Percentiles rank a stretch among this genome's conserved stretches.
Conservation (phyloP, 2,797 vertebrate species). For the Myripristis murdjan region DNA sequence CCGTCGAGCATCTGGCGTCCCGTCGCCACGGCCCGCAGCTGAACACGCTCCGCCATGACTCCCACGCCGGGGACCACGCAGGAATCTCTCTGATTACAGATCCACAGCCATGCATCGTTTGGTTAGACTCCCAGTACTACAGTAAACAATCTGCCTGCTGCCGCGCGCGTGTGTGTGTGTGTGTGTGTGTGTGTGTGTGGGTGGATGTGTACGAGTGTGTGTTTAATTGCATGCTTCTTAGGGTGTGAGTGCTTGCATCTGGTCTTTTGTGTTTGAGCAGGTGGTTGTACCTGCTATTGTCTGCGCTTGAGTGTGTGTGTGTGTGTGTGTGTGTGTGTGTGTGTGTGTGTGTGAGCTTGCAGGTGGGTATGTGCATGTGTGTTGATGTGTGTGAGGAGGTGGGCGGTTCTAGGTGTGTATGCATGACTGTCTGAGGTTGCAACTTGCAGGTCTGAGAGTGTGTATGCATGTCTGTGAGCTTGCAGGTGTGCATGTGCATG, state of each 20-base stretch:
- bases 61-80: slow-evolving; percentile 67
- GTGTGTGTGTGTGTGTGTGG: background rate
- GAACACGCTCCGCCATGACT: slow-evolving; percentile 67
- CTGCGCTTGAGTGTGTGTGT: slow-evolving; percentile 12
- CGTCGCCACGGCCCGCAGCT: slow-evolving; percentile 69
- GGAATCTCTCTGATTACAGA: slow-evolving; percentile 75
- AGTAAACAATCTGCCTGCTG: slow-evolving; percentile 56
- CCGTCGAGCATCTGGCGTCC: slow-evolving; percentile 76
- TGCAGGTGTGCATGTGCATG: too few relatives aligned
- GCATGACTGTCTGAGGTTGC: too few relatives aligned
- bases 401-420: too few relatives aligned
- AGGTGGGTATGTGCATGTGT: too few relatives aligned
- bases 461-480: too few relatives aligned
- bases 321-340: too few relatives aligned
- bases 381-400: too few relatives aligned
- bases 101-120: slow-evolving; percentile 68
- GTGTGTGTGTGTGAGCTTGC: too few relatives aligned
- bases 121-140: slow-evolving; percentile 63
- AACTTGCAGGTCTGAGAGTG: too few relatives aligned
- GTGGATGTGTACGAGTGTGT: too few relatives aligned
- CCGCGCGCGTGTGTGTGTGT: slow-evolving; percentile 34
- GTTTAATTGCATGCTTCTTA: background rate
- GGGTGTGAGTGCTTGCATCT: background rate
- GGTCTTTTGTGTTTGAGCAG: background rate
- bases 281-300: background rate